Conservation (phyloP, 2,113 vertebrate species). For the Coracopsis vasa region DNA sequence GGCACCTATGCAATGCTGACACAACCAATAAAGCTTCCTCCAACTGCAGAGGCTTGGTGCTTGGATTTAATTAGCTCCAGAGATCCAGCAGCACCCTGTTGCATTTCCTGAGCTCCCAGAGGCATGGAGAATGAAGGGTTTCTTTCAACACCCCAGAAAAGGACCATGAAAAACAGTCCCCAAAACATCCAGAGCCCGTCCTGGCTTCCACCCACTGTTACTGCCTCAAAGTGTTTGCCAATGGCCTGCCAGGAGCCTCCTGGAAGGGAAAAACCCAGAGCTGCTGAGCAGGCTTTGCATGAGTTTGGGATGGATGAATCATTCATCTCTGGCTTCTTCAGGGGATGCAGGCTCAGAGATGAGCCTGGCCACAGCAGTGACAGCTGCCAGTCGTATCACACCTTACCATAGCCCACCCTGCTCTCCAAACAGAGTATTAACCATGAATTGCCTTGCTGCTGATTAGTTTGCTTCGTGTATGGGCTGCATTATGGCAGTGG, state of each 20-base stretch:
- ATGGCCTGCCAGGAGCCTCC: neutral
- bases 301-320: neutral
- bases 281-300: neutral
- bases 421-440: neutral
- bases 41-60: neutral
- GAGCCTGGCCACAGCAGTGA: neutral
- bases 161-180: neutral
- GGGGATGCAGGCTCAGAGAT: neutral
- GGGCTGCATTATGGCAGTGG: neutral
- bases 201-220: neutral
- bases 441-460: neutral
- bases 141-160: neutral
- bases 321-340: neutral
- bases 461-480: accelerated
- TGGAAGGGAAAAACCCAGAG: neutral
- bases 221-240: neutral
- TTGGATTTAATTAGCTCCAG: slow-evolving; percentile 29
- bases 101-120: neutral
- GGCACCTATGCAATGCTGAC: neutral
- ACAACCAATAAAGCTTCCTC: neutral
- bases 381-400: neutral
- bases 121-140: neutral
- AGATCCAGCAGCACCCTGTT: neutral
- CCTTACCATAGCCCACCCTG: neutral
- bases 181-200: neutral